Evolutionary conservation across 53 echinoderm and acorn worm genomes (phyloP).

Genomic region (Luidia sarsii): DNA sequence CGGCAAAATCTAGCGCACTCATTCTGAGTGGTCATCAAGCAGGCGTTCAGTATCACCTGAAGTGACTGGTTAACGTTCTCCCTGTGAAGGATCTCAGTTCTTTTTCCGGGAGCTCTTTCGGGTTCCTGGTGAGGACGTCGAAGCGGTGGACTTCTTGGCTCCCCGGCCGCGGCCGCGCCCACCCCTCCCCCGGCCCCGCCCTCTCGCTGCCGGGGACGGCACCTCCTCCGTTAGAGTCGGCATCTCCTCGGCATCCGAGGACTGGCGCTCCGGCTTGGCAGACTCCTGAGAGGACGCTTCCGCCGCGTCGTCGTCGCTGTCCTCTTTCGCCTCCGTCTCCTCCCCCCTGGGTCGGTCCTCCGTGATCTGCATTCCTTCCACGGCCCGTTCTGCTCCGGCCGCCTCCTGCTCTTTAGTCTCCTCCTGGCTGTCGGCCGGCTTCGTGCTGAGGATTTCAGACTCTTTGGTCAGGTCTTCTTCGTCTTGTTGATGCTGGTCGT

Average conservation of each 20-base stretch:
- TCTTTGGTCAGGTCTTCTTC: no score
- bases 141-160: slow-evolving; percentile 40
- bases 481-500: slow-evolving; percentile 8
- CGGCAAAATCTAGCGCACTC: background rate
- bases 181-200: slow-evolving; percentile 57
- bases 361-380: background rate
- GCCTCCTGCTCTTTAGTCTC: background rate
- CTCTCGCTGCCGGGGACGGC: slow-evolving; percentile 1
- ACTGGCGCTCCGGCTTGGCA: slow-evolving; percentile 14
- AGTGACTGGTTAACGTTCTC: background rate
- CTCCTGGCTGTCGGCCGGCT: no score
- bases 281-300: slow-evolving; percentile 13
- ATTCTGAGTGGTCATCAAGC: background rate
- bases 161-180: slow-evolving; percentile 53
- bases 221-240: background rate
- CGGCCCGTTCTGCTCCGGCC: background rate
- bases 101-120: slow-evolving; percentile 58
- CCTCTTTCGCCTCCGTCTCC: slow-evolving; percentile 3
- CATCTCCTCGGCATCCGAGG: slow-evolving; percentile 18
- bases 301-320: background rate
- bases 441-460: no score
- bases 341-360: background rate
- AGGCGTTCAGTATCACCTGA: background rate
- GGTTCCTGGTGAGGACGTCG: slow-evolving; percentile 46
- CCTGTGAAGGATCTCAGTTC: no score